Evolutionary conservation across 1,140 invertebrate genomes (phyloP).

Genomic region (Bombus difficillimus): DNA sequence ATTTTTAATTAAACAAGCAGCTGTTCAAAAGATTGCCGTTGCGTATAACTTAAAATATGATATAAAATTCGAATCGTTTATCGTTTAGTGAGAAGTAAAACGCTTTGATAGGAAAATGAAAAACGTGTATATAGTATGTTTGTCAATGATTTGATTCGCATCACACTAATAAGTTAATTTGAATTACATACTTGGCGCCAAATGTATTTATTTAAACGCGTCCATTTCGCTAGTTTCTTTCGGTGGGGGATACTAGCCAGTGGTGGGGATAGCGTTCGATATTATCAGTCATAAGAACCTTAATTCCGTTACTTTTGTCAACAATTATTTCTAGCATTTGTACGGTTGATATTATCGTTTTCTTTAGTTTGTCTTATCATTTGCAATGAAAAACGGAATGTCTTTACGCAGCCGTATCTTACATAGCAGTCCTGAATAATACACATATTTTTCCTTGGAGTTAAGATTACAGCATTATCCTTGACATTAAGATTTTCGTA

Average conservation of each 20-base stretch:
- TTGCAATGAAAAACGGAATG: neutral
- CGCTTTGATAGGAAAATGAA: neutral
- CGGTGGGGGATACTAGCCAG: neutral
- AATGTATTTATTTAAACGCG: slow-evolving; percentile 1
- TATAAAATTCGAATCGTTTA: neutral
- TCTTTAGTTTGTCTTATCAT: neutral
- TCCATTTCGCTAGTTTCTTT: neutral
- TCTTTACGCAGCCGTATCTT: neutral
- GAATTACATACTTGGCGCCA: neutral
- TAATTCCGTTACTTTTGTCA: neutral
- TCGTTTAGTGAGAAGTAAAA: neutral
- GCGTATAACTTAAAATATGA: neutral
- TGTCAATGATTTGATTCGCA: too few species aligned
- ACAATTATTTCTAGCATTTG: neutral
- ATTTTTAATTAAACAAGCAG: slow-evolving; percentile 10
- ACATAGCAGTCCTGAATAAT: neutral
- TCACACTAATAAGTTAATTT: neutral
- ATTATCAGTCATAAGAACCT: neutral
- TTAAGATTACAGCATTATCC: slow-evolving; percentile 5
- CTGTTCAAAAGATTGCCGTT: neutral
- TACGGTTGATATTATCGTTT: neutral
- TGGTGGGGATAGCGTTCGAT: neutral
- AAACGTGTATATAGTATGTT: neutral
- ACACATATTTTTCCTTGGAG: neutral
- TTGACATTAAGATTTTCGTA: slow-evolving; percentile 43